Conservation (phyloP, 2,113 vertebrate genomes). For the Planiliza haematocheilus region DNA sequence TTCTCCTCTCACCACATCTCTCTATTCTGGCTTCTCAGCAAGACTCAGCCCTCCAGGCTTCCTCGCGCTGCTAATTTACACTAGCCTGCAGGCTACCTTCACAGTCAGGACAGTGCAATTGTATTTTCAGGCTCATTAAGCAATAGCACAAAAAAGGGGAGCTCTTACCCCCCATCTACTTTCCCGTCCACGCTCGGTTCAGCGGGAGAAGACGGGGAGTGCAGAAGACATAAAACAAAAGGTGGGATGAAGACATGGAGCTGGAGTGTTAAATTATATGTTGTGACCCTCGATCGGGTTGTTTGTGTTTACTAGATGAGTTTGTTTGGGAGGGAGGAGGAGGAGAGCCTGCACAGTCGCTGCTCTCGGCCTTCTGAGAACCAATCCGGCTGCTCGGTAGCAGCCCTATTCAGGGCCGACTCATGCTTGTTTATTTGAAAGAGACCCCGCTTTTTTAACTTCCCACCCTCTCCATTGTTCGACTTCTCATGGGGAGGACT, state of each 20-base stretch:
- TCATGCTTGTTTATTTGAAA: constrained; percentile 84
- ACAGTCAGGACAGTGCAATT: constrained; percentile 84
- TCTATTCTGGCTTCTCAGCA: constrained; percentile 80
- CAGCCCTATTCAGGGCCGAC: constrained; percentile 73
- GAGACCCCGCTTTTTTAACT: constrained; percentile 79
- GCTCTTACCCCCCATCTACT: constrained; percentile 55
- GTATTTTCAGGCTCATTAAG: constrained; percentile 89
- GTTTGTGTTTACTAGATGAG: constrained; percentile 59
- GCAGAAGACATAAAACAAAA: constrained; percentile 32
- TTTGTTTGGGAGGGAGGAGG: constrained; percentile 44
- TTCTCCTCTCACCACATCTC: constrained; percentile 67
- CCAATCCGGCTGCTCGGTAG: constrained; percentile 73
- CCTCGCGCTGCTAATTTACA: constrained; percentile 84
- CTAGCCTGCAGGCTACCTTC: constrained; percentile 84
- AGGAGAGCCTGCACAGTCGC: constrained; percentile 46
- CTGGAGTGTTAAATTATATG: constrained; percentile 61
- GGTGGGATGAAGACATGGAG: constrained; percentile 47
- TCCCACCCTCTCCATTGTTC: constrained; percentile 79
- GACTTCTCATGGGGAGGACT: constrained; percentile 83
- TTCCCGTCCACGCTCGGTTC: constrained; percentile 65
- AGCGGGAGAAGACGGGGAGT: constrained; percentile 26
- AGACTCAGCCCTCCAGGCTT: constrained; percentile 81
- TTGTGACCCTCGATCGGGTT: constrained; percentile 59
- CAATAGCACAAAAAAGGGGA: constrained; percentile 71
- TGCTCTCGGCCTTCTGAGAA: constrained; percentile 73